Evolutionary conservation across 1,140 invertebrate genomes (phyloP).

Genomic region (Zaprionus inermis): DNA sequence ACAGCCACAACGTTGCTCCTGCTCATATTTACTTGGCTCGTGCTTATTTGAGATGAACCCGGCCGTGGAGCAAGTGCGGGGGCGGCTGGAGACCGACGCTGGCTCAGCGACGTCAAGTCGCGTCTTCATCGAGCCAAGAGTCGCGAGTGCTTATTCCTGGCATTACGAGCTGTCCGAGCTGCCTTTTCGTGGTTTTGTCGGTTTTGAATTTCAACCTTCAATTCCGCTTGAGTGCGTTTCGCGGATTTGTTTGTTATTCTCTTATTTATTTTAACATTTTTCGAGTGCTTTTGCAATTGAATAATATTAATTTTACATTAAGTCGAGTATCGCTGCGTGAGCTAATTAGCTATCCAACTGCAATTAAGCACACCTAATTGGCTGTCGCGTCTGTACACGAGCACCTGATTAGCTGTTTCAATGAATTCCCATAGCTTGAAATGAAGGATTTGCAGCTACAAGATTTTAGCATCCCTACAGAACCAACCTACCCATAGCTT

Average conservation of each 20-base stretch:
- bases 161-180: slow-evolving; percentile 72
- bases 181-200: slow-evolving; percentile 37
- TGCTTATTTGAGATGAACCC: slow-evolving; percentile 29
- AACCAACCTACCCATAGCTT: too few relatives aligned
- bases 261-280: slow-evolving; percentile 25
- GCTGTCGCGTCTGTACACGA: neutral
- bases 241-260: slow-evolving; percentile 4
- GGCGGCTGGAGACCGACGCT: too few relatives aligned
- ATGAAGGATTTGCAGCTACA: neutral
- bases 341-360: slow-evolving; percentile 46
- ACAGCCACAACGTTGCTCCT: neutral
- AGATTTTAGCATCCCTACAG: too few relatives aligned
- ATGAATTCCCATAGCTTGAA: neutral
- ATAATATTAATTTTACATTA: slow-evolving; percentile 20
- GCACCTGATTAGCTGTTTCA: neutral
- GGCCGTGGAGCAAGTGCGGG: too few relatives aligned
- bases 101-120: slow-evolving; percentile 59
- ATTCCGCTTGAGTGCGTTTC: slow-evolving; percentile 28
- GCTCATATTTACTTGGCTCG: slow-evolving; percentile 25
- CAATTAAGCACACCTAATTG: slow-evolving; percentile 38
- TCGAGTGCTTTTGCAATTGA: slow-evolving; percentile 1
- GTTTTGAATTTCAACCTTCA: slow-evolving; percentile 54
- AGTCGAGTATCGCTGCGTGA: too few relatives aligned
- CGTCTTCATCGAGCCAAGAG: slow-evolving; percentile 51
- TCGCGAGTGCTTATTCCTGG: slow-evolving; percentile 68